Percentiles rank a stretch among this genome's conserved stretches.
Conservation (phyloP, 1,140 invertebrate species). For the Drosophila elegans region DNA sequence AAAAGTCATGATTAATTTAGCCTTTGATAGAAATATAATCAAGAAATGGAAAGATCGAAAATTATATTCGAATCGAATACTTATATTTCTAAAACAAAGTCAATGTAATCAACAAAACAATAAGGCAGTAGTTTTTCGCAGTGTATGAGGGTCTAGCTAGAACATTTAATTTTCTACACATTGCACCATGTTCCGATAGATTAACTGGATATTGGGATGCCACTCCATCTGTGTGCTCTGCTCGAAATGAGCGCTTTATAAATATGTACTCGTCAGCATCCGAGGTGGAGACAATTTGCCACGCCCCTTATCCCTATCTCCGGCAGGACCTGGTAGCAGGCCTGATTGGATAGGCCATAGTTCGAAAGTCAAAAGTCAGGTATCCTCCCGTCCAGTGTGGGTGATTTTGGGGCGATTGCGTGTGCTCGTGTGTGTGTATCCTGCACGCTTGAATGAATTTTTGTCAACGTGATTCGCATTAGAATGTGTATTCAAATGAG, state of each 20-base stretch:
- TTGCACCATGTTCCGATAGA: conserved; percentile 73
- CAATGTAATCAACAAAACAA: no score
- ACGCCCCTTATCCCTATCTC: conserved; percentile 23
- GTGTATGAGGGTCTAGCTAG: conserved; percentile 10
- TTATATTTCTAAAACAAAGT: no score
- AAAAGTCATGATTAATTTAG: no score
- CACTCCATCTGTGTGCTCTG: conserved; percentile 33
- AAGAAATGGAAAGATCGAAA: no score
- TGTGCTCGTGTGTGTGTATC: conserved; percentile 40
- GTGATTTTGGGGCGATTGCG: conserved; percentile 8
- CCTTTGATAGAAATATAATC: no score
- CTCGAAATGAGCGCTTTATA: conserved; percentile 50
- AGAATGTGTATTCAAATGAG: conserved; percentile 83
- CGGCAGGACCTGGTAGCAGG: conserved; percentile 7
- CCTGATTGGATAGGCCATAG: conserved; percentile 66
- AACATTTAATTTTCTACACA: conserved; percentile 75
- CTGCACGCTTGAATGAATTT: conserved; percentile 76
- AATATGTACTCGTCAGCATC: conserved; percentile 61
- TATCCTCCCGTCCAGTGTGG: conserved; percentile 34
- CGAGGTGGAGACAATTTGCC: conserved; percentile 43
- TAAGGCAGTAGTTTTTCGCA: background rate
- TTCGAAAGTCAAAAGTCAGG: conserved; percentile 64
- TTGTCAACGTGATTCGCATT: conserved; percentile 82
- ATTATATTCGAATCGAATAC: no score
- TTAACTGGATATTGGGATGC: conserved; percentile 63